Conservation (phyloP, 2,797 vertebrate genomes). For the Bufotes viridis region DNA sequence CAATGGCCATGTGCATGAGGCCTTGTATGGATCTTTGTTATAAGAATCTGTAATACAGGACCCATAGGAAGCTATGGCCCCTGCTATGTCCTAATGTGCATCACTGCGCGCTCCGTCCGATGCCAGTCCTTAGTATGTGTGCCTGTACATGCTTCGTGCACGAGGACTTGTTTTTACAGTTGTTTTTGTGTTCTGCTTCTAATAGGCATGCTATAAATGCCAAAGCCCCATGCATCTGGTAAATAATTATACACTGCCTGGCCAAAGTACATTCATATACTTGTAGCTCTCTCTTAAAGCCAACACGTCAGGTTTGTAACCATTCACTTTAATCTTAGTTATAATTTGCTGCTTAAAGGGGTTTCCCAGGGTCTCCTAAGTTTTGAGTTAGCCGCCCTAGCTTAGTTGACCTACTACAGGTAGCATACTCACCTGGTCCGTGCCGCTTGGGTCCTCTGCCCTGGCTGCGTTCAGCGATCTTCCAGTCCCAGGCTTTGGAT, state of each 20-base stretch:
- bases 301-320: neutral
- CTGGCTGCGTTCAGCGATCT: too few species aligned
- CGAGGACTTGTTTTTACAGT: neutral
- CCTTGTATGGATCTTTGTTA: too few species aligned
- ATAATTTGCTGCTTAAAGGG: too few species aligned
- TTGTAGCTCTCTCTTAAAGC: neutral
- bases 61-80: neutral
- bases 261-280: conserved; percentile 32
- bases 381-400: too few species aligned
- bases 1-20: too few species aligned
- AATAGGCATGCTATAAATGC: neutral
- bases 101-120: neutral
- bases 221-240: neutral
- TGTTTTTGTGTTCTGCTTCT: neutral
- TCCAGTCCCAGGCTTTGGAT: too few species aligned
- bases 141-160: neutral
- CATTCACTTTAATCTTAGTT: neutral
- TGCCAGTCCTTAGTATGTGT: neutral
- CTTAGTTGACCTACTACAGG: too few species aligned
- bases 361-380: too few species aligned
- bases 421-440: too few species aligned
- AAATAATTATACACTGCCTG: conserved; percentile 3
- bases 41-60: too few species aligned
- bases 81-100: neutral
- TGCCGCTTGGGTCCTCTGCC: too few species aligned